Evolutionary conservation across 2,113 vertebrate genomes (phyloP), one percentile per base, ranked within the genome.

Genomic region (Furnarius figulus): DNA sequence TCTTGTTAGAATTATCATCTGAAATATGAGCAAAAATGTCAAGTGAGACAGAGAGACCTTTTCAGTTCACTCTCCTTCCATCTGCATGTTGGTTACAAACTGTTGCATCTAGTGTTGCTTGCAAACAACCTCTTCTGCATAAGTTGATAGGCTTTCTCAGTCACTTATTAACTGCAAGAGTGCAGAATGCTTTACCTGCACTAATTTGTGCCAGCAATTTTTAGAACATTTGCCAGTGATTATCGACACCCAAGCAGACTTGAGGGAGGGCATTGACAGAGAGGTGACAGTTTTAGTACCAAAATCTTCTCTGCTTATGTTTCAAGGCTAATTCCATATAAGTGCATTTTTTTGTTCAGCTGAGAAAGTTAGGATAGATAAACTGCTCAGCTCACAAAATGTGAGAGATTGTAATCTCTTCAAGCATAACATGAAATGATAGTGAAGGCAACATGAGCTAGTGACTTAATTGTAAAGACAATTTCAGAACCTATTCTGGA

Each of bases 161-260:
- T 97, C 80, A 97, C 86, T 97, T 94, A 97, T 97, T 97, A 97
- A 97, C 96, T 85, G 77, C 49, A 93, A 35, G 66, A 92, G 73
- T 73, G 56, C 31, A 19, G 70, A 94, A 95, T 96, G 79, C 86
- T 94, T 94, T 92, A 87, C 86, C 70, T 90, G 73, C 70, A 8
- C 46, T 95, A 58, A 87, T 92, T 92, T 72, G 22, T 73, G 40
- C 53, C 25, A 72, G 42, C 0, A 0, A 73, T 75, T 87, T 65
- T 62, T 85, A 85, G 70, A 92, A 68, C 70, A 33, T 90, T 52
- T 52, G 25, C 27, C 25, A 15, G 50, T 25, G 8, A 52, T 52
- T 96, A 46, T 53, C 78, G 88, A 82, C 76, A 81, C 73, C 35
- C 44, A 40, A 14, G 28, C 75, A 44, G 52, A 27, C n/a, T 62